These are phyloP conservation scores for Isoperla grammatica DNA, from an alignment of 2,888 invertebrate species.

Conservation along the genomic window DNA sequence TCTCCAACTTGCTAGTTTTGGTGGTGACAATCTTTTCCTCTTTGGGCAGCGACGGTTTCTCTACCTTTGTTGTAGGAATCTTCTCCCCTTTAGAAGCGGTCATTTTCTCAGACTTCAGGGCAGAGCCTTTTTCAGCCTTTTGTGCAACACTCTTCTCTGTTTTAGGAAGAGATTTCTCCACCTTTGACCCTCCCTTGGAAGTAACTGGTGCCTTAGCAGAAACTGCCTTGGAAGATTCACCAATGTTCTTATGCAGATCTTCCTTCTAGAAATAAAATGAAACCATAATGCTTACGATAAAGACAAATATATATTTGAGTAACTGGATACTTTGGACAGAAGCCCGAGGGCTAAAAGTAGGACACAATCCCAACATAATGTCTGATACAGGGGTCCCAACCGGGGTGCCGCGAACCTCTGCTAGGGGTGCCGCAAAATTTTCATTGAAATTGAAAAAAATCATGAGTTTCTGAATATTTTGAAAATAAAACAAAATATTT, in stretches of 20 bases:
- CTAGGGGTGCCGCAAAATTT: too few relatives aligned
- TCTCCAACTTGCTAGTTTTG: slow-evolving; percentile 1
- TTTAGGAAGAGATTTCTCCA: slow-evolving; percentile 18
- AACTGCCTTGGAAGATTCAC: too few relatives aligned
- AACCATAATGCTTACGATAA: not conserved
- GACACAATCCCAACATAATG: too few relatives aligned
- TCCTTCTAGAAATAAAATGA: slow-evolving; percentile 19
- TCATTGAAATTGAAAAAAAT: too few relatives aligned
- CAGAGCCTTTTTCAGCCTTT: slow-evolving; percentile 22
- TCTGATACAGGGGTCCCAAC: too few relatives aligned
- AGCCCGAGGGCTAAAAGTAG: too few relatives aligned
- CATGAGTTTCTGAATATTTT: too few relatives aligned
- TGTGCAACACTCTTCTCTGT: slow-evolving; percentile 6
- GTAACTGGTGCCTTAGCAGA: not conserved
- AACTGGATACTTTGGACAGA: too few relatives aligned
- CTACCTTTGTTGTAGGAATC: slow-evolving; percentile 10
- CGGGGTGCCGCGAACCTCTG: too few relatives aligned
- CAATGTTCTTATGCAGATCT: slow-evolving; percentile 13
- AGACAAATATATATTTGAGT: too few relatives aligned
- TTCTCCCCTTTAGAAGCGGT: slow-evolving; percentile 6
- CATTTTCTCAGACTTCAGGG: slow-evolving; percentile 4
- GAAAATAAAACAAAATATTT: too few relatives aligned
- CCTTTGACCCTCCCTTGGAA: slow-evolving; percentile 19
- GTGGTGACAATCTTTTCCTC: not conserved
- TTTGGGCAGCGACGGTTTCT: slow-evolving; percentile 14